Evolutionary conservation across 2,888 invertebrate species (phyloP).

Genomic region (Lycaena phlaeas): DNA sequence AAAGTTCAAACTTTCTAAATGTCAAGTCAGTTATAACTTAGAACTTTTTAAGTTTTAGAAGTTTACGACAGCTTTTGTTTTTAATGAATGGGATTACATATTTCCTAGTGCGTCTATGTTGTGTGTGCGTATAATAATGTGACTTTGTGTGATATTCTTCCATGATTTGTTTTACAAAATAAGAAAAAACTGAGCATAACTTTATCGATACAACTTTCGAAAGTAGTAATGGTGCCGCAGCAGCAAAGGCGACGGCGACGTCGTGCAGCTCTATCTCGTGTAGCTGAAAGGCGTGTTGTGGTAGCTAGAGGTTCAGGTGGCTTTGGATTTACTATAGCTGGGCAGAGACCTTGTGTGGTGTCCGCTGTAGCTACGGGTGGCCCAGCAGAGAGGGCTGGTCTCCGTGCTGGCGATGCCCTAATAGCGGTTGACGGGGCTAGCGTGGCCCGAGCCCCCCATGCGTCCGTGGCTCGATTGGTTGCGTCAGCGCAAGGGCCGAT

Average conservation of each 20-base stretch:
- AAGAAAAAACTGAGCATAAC: not conserved
- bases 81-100: slow-evolving; percentile 22
- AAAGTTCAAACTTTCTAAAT: slow-evolving; percentile 58
- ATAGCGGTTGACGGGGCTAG: slow-evolving; percentile 93
- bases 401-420: slow-evolving; percentile 93
- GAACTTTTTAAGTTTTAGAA: slow-evolving; percentile 51
- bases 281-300: slow-evolving; percentile 86
- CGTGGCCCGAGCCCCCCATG: slow-evolving; percentile 93
- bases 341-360: slow-evolving; percentile 95
- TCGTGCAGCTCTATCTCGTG: slow-evolving; percentile 46
- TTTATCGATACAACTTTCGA: slow-evolving; percentile 9
- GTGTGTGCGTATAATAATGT: slow-evolving; percentile 18
- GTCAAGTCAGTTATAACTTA: slow-evolving; percentile 53
- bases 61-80: slow-evolving; percentile 38
- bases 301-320: slow-evolving; percentile 89
- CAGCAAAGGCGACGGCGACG: slow-evolving; percentile 61
- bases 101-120: slow-evolving; percentile 58
- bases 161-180: not conserved
- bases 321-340: slow-evolving; percentile 98
- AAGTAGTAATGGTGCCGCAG: slow-evolving; percentile 55
- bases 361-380: slow-evolving; percentile 90
- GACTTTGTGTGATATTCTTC: slow-evolving; percentile 13
- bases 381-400: slow-evolving; percentile 91
- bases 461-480: slow-evolving; percentile 92
- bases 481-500: slow-evolving; percentile 89